Evolutionary conservation across 2,888 invertebrate species (phyloP).

Genomic region (Lysandra coridon): DNA sequence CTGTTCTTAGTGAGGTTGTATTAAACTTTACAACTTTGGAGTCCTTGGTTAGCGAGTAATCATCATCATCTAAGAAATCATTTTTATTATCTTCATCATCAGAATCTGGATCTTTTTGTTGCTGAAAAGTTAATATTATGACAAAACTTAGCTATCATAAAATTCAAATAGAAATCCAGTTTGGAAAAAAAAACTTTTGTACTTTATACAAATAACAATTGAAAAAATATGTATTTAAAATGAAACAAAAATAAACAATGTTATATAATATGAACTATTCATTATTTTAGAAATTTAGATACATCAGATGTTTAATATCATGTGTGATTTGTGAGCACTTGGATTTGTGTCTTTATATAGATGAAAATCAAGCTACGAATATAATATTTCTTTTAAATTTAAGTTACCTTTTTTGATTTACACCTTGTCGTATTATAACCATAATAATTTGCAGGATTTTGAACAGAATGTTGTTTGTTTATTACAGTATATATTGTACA

Average conservation of each 20-base stretch:
- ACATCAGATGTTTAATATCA: background rate
- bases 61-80: constrained; percentile 66
- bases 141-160: too few species aligned
- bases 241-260: background rate
- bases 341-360: background rate
- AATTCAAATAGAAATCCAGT: too few species aligned
- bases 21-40: constrained; percentile 83
- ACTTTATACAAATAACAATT: background rate
- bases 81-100: constrained; percentile 80
- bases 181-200: background rate
- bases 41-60: constrained; percentile 77
- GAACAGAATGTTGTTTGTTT: background rate
- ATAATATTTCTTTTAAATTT: background rate
- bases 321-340: background rate
- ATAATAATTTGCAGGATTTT: constrained; percentile 43
- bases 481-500: constrained; percentile 3
- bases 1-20: constrained; percentile 85
- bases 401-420: constrained; percentile 66
- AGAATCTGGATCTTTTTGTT: constrained; percentile 72
- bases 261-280: background rate
- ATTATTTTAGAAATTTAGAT: background rate
- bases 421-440: constrained; percentile 48
- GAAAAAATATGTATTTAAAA: too few species aligned
- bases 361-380: background rate
- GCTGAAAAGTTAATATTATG: constrained; percentile 34